Conservation (phyloP, 2,113 vertebrate genomes). For the Elephantulus edwardii region DNA sequence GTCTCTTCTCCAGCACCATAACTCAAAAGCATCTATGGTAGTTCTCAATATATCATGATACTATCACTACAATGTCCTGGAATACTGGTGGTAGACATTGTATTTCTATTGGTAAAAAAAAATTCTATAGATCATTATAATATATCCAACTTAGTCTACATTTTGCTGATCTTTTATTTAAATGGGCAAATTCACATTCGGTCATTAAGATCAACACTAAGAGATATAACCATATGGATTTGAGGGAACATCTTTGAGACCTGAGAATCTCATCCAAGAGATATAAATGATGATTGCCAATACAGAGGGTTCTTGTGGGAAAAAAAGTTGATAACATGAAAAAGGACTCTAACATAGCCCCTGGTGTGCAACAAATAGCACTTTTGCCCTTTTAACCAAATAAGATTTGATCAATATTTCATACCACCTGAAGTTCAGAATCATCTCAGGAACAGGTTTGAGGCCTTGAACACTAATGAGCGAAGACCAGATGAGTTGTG, state of each 20-base stretch:
- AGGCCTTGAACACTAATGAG: too few relatives aligned
- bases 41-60: background rate
- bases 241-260: background rate
- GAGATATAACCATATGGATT: background rate
- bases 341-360: background rate
- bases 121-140: background rate
- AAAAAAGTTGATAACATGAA: background rate
- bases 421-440: too few relatives aligned
- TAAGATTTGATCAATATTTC: background rate
- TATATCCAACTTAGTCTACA: background rate
- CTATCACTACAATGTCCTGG: background rate
- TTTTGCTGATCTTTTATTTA: background rate
- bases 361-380: background rate
- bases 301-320: background rate
- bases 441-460: too few relatives aligned
- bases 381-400: background rate
- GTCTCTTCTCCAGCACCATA: too few relatives aligned
- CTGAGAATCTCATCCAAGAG: background rate
- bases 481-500: too few relatives aligned
- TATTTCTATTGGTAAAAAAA: background rate
- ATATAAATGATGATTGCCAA: background rate
- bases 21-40: too few relatives aligned
- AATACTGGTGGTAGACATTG: background rate
- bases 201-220: background rate
- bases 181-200: background rate